Evolutionary conservation across 2,113 vertebrate species (phyloP).

Genomic region (Pontoporia blainvillei): DNA sequence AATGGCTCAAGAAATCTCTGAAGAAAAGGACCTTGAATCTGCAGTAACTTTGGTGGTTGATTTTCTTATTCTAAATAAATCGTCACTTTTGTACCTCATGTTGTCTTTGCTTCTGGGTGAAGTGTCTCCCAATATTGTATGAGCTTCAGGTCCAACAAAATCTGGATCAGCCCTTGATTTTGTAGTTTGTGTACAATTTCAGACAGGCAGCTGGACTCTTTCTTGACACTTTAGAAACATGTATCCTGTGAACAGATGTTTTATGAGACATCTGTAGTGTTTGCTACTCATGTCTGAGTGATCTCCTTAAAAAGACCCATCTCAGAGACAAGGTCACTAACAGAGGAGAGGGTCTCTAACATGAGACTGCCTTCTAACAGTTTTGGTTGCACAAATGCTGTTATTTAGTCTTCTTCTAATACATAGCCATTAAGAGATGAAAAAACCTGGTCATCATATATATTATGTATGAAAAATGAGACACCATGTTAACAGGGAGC

Average conservation of each 20-base stretch:
- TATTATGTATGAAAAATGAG: neutral
- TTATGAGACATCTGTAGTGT: neutral
- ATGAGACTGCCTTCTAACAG: neutral
- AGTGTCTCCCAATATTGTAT: neutral
- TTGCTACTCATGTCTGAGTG: neutral
- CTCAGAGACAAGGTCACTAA: neutral
- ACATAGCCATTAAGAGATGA: neutral
- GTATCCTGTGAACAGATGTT: neutral
- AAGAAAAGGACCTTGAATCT: neutral
- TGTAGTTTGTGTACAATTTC: neutral
- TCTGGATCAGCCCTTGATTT: neutral
- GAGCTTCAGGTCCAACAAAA: neutral
- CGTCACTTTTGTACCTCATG: neutral
- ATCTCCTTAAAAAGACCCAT: neutral
- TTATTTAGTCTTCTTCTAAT: neutral
- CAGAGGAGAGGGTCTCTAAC: neutral
- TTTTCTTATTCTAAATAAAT: neutral
- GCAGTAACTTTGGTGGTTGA: neutral
- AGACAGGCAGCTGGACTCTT: neutral
- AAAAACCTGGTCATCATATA: neutral
- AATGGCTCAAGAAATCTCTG: neutral
- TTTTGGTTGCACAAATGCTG: neutral
- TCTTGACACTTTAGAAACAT: neutral
- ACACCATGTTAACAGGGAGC: neutral
- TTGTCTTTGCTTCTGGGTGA: neutral